Base-by-base conservation (phyloP, 2,888 invertebrate species). In the Monoplex corrugatus region DNA sequence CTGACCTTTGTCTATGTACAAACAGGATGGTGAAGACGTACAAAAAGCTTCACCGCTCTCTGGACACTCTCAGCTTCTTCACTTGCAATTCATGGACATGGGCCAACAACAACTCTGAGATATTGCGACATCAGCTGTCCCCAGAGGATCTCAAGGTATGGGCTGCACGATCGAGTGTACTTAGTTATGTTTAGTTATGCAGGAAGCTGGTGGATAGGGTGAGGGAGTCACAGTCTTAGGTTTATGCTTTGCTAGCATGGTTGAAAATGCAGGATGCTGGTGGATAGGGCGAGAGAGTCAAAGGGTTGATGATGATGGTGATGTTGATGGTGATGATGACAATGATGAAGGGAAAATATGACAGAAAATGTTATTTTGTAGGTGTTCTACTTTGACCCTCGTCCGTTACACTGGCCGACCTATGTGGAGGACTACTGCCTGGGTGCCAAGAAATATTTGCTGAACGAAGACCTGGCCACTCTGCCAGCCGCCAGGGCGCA, bases 41-140 rank as follows among this genome's bases (percentile, higher is more conserved):
- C 96, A 97, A 97, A 94, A 98, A 98, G 96, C 97, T 99, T 93
- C 97, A 97, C 94, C 98, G 98, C 96, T 98, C 98, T 23, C 98
- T 98, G 80, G 97, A 97, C 89, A 98, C 98, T 95, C 97, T 99
- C 94, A 98, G 98, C 95, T 99, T 98, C 96, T 99, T 99, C 96
- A 98, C 98, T 91, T 98, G 98, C 88, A 97, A 98, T 94, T 98
- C 98, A 95, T 99, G 99, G 99, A 97, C 98, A 94, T 99, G 99
- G 96, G 97, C 97, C 0, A 95, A 95, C 92, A 93, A 92, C 89
- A 96, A 96, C 91, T 92, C 93, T n/a, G 95, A 95, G 89, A 91
- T 94, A 91, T 91, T 96, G 43, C 92, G 92, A 32, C 92, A 92
- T 75, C 92, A 94, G 75, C 91, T 96, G 89, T 92, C 93, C 38